Evolutionary conservation across 2,113 vertebrate species (phyloP).

Genomic region (Phyllopteryx taeniolatus): DNA sequence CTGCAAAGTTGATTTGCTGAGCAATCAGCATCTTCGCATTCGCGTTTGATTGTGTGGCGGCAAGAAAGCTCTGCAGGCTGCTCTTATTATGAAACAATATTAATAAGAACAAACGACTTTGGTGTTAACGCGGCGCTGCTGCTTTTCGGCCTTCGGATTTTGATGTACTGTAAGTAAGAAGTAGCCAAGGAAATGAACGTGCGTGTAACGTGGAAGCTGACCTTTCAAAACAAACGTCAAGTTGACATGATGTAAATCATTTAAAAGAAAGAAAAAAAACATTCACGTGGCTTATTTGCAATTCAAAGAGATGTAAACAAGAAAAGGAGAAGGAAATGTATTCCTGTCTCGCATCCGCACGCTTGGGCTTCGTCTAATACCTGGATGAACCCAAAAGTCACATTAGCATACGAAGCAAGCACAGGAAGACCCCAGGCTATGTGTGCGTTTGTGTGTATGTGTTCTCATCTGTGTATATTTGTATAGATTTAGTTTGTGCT

Average conservation of each 20-base stretch:
- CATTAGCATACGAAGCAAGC: slow-evolving; percentile 62
- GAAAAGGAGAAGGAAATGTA: slow-evolving; percentile 6
- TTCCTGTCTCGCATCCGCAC: neutral
- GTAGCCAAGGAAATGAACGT: too few relatives aligned
- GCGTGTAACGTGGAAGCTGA: neutral
- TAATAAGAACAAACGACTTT: neutral
- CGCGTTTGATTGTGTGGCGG: neutral
- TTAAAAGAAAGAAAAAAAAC: neutral
- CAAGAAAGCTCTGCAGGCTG: neutral
- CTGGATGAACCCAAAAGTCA: slow-evolving; percentile 50
- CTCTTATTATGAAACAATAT: too few relatives aligned
- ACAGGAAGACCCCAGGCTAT: slow-evolving; percentile 30
- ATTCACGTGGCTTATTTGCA: slow-evolving; percentile 3
- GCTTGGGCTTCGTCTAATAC: slow-evolving; percentile 23
- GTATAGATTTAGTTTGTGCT: neutral
- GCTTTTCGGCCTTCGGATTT: neutral
- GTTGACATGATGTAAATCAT: neutral
- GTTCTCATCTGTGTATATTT: neutral
- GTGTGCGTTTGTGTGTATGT: slow-evolving; percentile 8
- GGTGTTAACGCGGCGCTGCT: neutral
- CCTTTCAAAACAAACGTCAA: neutral
- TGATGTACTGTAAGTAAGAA: neutral
- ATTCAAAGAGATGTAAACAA: slow-evolving; percentile 1
- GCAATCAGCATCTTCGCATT: neutral
- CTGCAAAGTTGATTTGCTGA: too few relatives aligned